Evolutionary conservation across 2,113 vertebrate species (phyloP), one percentile per base, ranked within the genome.

Genomic region (Sigmodon hispidus): DNA sequence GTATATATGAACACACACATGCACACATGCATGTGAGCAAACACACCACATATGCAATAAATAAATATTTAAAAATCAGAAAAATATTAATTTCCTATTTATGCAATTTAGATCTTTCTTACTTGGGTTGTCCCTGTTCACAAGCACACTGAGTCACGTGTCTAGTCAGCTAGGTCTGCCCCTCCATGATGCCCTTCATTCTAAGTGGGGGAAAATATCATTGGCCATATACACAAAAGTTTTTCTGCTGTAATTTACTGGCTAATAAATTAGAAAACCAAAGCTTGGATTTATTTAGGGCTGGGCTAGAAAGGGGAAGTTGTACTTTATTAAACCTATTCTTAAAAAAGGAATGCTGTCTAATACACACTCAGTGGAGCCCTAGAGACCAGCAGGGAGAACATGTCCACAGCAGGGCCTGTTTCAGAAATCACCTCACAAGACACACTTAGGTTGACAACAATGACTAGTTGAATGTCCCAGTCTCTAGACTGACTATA

Each of bases 261-360:
- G 76, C 85, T 84, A 92, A 93, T 97, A 95, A 93, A 96, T 96
- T 96, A 97, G 92, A 76, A 67, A 83, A 52, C 24, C 77, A 34
- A 36, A 96, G n/a, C 93, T 97, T 94, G 94, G 80, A 80, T 72
- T 95, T 93, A n/a, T 75, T 70, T 94, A 96, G 95, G 97, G 19
- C 87, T 83, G 11, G 22, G 15, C 92, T 96, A 91, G 94, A 91
- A 95, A 98, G 90, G 80, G 72, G 97, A 94, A 97, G 94, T 96
- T 96, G 81, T 57, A 90, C 80, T 94, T 96, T 96, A 97, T 97
- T 97, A 96, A 95, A 96, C 89, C 9, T 19, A 79, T 97, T 97
- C 50, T 93, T 94, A 96, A 96, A 98, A 98, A 97, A 1, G 26
- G 97, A 97, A 93, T 96, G 67, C 92, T 95, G 89, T 95, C 94